Base-by-base conservation (phyloP, 1,140 invertebrate genomes). In the Apis dorsata region DNA sequence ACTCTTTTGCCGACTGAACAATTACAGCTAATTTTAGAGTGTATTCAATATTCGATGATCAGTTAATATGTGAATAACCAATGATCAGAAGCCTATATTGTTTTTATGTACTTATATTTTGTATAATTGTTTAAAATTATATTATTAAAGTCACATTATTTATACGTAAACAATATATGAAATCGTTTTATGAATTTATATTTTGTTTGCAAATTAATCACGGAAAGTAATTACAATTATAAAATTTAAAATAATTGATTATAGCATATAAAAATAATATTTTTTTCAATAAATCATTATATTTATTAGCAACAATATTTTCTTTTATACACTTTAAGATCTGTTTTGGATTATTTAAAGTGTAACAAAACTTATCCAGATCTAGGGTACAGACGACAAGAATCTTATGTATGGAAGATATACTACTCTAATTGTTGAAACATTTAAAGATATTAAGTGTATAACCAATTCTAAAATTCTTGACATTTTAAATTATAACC, bases 1-100 rank as follows among this genome's bases (percentile, higher is more conserved):
- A 65, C 77, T 84, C 82, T 84, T 84, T 72, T 60, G 68, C 62
- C 49, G 77, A 53, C 59, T 79, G 76, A 24, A 83, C 82, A 83
- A 84, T 84, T 84, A 84, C 62, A 72, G 69, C 82, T 84, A 84
- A 84, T 84, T 84, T 84, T 84, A 84, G 82, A 84, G 82, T 55
- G 76, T 24, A 55, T 79, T 84, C 69, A 53, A 71, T 69, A 81
- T 75, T 19, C 74, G n/a, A 83, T 57, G 66, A 53, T 69, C 53
- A 19, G n/a, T 28, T 81, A 81, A 81, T 65, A 65, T 59, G n/a
- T 17, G 34, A 78, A 71, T 71, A 79, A 78, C 75, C 51, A 78
- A 79, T 60, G 4, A 17, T 9, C 1, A 28, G 21, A 71, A 49
- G 13, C 7, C 51, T 49, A 9, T 34, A 1, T 55, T 55, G 34